phyloP scores from a whole-genome alignment of 2,113 vertebrate genomes.

The Xiphophorus hellerii region DNA sequence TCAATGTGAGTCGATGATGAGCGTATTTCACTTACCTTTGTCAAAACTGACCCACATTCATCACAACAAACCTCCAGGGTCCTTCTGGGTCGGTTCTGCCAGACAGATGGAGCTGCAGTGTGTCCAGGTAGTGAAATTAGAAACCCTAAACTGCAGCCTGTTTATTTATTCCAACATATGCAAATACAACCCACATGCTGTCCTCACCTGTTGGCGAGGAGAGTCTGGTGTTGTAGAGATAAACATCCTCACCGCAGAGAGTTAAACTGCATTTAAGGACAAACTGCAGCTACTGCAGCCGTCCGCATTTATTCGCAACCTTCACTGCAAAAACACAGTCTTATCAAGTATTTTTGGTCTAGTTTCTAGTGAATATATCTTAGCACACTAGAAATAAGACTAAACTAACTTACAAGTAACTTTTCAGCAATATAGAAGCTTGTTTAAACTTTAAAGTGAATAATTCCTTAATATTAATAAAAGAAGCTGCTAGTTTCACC shows the following conservation, averaged over 20 bases:
- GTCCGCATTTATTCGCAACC: no score
- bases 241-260: conserved; percentile 1
- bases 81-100: neutral
- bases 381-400: no score
- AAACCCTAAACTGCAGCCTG: conserved; percentile 12
- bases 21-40: conserved; percentile 15
- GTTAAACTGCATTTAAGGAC: conserved; percentile 3
- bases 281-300: no score
- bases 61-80: neutral
- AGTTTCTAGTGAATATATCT: no score
- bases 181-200: conserved; percentile 47
- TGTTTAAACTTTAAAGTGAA: no score
- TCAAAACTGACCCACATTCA: neutral
- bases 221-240: neutral
- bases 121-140: conserved; percentile 50
- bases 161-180: conserved; percentile 44
- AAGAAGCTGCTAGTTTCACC: no score
- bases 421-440: no score
- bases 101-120: conserved; percentile 6
- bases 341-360: no score
- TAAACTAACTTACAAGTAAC: no score
- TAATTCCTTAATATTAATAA: no score
- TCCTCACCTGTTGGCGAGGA: conserved; percentile 19
- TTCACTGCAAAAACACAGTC: no score
- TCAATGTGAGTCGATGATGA: neutral